Evolutionary conservation across 2,888 invertebrate species (phyloP).

Genomic region (Macropis europaea): DNA sequence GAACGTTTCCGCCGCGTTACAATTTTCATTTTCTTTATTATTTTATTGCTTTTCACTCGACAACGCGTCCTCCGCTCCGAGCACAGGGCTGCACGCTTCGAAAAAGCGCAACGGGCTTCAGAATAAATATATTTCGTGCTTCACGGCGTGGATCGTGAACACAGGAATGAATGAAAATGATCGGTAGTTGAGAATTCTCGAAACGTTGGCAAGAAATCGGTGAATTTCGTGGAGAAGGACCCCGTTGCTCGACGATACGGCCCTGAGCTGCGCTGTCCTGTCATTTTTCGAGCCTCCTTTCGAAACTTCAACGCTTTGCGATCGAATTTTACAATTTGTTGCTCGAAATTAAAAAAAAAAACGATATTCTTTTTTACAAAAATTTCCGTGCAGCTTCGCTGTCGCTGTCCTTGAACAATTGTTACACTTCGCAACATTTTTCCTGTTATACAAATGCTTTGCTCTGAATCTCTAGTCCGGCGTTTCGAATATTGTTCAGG

Average conservation of each 20-base stretch:
- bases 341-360: neutral
- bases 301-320: neutral
- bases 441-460: no score
- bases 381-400: neutral
- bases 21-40: neutral
- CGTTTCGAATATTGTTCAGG: no score
- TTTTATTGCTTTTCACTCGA: conserved; percentile 51
- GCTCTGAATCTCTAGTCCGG: no score
- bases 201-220: conserved; percentile 1
- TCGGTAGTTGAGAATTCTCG: conserved; percentile 61
- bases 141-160: no score
- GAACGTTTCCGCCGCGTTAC: conserved; percentile 63
- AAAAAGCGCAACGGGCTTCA: conserved; percentile 20
- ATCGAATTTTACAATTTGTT: neutral
- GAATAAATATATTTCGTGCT: neutral
- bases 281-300: neutral
- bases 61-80: conserved; percentile 44
- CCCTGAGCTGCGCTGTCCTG: neutral
- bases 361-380: neutral
- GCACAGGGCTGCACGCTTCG: conserved; percentile 57
- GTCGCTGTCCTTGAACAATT: neutral
- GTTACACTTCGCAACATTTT: no score
- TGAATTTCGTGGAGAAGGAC: neutral
- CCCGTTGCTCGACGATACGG: conserved; percentile 41
- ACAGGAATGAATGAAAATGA: conserved; percentile 42